Evolutionary conservation across 2,113 vertebrate genomes (phyloP), one percentile per base, ranked within the genome.

Genomic region (Acanthochromis polyacanthus): DNA sequence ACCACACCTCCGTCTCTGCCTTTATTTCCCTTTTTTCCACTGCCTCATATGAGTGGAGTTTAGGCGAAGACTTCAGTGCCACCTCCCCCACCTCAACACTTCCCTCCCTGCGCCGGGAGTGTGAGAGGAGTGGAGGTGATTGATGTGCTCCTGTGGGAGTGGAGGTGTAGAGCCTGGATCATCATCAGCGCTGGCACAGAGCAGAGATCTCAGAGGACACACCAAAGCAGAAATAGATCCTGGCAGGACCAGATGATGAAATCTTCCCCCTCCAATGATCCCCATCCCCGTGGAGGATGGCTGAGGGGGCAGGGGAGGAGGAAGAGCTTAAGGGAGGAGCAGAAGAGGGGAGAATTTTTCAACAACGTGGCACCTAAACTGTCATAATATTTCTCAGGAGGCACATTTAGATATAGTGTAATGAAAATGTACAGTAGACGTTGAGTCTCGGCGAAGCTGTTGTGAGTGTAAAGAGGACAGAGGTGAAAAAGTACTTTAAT

Each of bases 101-200:
- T 23, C 38, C 40, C 61, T 40, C 78, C 36, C 16, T 25, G 32
- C 7, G 32, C 19, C 14, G 19, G 53, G 52, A 23, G 51, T 7
- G 71, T 81, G 85, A 85, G 66, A 59, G 61, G 81, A 73, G 83
- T 53, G 70, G 76, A 68, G 84, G 81, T 91, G 92, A 93, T 90
- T 93, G 91, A 93, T 90, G 90, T 84, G 80, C 75, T 84, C 86
- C 69, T 4, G 73, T 74, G 88, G 85, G 81, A 85, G 71, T 55
- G 70, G 81, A 83, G 81, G 82, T 82, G 83, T 75, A 69, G 86
- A 89, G 82, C 58, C 69, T 65, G 78, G 81, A 89, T 91, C 82
- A 83, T 84, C 80, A 71, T 81, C 80, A 81, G 76, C 72, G 23
- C 84, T 90, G 89, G 85, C 89, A 84, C 81, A 81, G 76, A 86